phyloP scores from a whole-genome alignment of 2,113 vertebrate species.

The Cyanoliseus patagonus region DNA sequence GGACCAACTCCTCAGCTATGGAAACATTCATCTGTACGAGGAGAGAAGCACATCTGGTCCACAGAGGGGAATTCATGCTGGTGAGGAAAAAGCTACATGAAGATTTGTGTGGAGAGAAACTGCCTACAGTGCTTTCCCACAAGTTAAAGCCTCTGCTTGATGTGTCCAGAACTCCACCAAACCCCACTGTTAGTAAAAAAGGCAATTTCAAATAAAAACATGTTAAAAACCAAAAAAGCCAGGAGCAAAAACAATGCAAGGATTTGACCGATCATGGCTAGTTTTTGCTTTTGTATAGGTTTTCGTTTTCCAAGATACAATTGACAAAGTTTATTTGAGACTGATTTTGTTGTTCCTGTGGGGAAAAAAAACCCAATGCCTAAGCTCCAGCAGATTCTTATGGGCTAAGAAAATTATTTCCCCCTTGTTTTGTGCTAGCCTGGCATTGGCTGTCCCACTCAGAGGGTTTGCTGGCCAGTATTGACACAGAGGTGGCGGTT shows the following conservation, averaged over 20 bases:
- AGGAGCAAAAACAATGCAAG: neutral
- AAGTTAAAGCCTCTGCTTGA: neutral
- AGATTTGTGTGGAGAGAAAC: neutral
- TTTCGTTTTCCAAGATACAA: neutral
- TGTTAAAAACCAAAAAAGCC: neutral
- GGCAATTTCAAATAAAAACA: neutral
- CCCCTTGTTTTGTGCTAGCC: neutral
- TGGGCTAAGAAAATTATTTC: neutral
- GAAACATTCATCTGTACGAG: neutral
- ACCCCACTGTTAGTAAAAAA: neutral
- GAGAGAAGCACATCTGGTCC: slow-evolving; percentile 14
- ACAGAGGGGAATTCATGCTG: neutral
- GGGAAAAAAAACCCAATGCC: rapidly evolving
- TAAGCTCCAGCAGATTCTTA: neutral
- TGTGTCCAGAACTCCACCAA: neutral
- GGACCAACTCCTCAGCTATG: neutral
- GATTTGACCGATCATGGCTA: neutral
- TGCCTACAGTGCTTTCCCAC: neutral
- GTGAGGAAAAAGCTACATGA: neutral
- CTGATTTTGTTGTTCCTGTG: neutral
- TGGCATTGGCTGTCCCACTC: neutral
- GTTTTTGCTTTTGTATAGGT: neutral
- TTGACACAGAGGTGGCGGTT: neutral
- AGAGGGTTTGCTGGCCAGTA: neutral
- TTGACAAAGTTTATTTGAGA: neutral